A percentile compares a stretch with the other conserved stretches of the same genome.
Evolutionary conservation across 2,888 invertebrate genomes (phyloP).

Genomic region (Ariolimax columbianus): DNA sequence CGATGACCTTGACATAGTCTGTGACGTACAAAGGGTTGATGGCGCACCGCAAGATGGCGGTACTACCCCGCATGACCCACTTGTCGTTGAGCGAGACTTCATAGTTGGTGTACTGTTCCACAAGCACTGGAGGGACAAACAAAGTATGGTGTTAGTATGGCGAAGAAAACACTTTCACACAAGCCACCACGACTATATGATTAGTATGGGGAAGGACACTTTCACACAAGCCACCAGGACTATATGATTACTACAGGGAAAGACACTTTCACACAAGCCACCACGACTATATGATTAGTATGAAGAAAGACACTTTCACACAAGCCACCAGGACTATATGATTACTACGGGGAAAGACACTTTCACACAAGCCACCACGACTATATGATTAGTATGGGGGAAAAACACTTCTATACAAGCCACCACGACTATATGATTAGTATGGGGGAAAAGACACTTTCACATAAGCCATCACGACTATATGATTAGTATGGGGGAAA

Average conservation of each 20-base stretch:
- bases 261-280: not conserved
- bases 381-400: not conserved
- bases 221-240: too few species aligned
- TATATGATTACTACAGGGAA: too few species aligned
- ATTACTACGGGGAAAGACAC: not conserved
- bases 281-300: not conserved
- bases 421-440: too few species aligned
- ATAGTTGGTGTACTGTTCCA: conserved; percentile 83
- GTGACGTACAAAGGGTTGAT: conserved; percentile 93
- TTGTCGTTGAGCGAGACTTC: conserved; percentile 93
- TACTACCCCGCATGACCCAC: conserved; percentile 93
- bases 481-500: not conserved
- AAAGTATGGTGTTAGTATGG: not conserved
- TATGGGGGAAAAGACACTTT: not conserved
- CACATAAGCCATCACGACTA: not conserved
- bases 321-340: too few species aligned
- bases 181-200: not conserved
- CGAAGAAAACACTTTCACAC: not conserved
- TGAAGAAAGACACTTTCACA: not conserved
- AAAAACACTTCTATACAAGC: not conserved
- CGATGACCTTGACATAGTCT: conserved; percentile 91
- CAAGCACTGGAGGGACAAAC: conserved; percentile 62
- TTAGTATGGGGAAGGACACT: not conserved
- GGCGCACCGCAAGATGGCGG: conserved; percentile 93
- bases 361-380: not conserved